Conservation (phyloP, 2,113 vertebrate genomes). For the Gavia stellata region DNA sequence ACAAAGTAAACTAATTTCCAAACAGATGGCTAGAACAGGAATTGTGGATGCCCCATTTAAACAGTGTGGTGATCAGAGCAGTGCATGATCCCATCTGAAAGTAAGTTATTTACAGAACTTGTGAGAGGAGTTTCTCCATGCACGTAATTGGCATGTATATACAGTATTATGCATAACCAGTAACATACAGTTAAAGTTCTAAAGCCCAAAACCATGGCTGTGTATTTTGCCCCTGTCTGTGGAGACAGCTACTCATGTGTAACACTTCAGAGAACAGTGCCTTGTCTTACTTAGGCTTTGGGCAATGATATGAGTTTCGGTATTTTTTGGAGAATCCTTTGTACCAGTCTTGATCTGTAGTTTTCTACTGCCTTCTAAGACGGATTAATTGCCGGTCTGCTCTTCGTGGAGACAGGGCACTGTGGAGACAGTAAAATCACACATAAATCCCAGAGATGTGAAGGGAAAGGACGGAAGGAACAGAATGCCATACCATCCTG, state of each 20-base stretch:
- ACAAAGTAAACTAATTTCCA: not conserved
- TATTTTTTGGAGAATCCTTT: not conserved
- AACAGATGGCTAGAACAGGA: not conserved
- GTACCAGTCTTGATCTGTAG: not conserved
- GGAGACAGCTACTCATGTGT: not conserved
- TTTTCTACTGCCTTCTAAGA: not conserved
- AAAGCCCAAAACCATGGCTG: not conserved
- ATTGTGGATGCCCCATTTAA: not conserved
- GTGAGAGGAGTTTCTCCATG: not conserved
- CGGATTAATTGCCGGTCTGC: conserved; percentile 4
- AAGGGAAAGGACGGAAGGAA: not conserved
- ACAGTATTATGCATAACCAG: not conserved
- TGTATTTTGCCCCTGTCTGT: not conserved
- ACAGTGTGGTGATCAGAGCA: not conserved
- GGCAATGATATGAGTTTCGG: not conserved
- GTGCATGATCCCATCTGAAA: not conserved
- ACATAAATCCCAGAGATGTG: not conserved
- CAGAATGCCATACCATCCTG: not conserved
- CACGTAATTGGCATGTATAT: not conserved
- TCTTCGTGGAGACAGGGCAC: not conserved
- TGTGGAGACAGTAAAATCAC: not conserved
- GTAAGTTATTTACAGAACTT: not conserved
- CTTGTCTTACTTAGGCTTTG: not conserved
- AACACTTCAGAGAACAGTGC: not conserved
- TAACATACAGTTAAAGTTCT: not conserved